Evolutionary conservation across 2,113 vertebrate genomes (phyloP), one percentile per base, ranked within the genome.

Genomic region (Propithecus coquereli): DNA sequence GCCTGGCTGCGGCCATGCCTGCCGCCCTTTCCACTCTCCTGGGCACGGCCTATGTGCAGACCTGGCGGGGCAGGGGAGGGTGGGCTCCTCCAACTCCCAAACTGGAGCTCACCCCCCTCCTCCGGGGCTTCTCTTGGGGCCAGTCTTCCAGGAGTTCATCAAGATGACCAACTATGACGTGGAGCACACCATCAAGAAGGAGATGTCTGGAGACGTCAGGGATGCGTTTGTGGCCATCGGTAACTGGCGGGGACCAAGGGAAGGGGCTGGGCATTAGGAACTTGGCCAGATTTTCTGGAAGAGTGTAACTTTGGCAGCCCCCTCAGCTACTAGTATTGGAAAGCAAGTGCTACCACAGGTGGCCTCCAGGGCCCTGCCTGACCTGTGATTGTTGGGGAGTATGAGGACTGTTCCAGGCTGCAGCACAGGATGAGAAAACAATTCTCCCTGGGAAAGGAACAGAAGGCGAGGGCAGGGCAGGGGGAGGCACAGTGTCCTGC

Each of bases 71-170:
- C 0, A 6, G 47, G 52, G 52, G 3, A 45, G 50, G 27, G 13
- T 25, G 11, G 9, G 25, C 40, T 40, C 20, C 9, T 32, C 30
- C 5, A 4, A 40, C 22, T 65, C 50, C 52, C 13, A 22, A 23
- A 18, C 77, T 54, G 47, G 23, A 40, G 5, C 34, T 97, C 45
- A 93, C 8, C 23, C 47, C 65, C 20, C 13, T 9, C 37, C 50
- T 66, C 45, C 5, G 63, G 81, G 90, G 61, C 34, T 97, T 16
- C 20, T 63, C 81, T 81, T 3, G 76, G 92, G n/a, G 65, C 43
- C 97, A 99, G 99, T 99, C 83, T 99, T 99, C 96, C 99, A 99
- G 98, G 99, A 99, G 91, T 99, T 99, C 96, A 98, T 99, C 97
- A 99, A 98, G 98, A 98, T 98, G 98, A 99, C 99, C 97, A 99